Percentiles rank a stretch among this genome's conserved stretches.
These are phyloP conservation scores for Dipodomys ordii DNA, from an alignment of 2,113 vertebrate genomes.

Conservation along the genomic window DNA sequence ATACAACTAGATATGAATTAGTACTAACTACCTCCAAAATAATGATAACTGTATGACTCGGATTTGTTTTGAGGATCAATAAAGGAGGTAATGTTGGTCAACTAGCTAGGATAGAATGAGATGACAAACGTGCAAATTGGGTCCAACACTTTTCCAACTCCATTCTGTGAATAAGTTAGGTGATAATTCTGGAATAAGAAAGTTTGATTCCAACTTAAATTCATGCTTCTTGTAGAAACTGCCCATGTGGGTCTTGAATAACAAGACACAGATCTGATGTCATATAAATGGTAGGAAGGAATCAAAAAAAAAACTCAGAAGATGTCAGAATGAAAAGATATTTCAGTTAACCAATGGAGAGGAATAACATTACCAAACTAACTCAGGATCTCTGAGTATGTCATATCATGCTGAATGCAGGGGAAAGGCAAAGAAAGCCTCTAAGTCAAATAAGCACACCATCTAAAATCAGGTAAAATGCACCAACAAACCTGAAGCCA, in stretches of 20 bases:
- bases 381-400: no score
- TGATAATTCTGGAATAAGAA: background rate
- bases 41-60: no score
- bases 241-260: background rate
- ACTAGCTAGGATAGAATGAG: background rate
- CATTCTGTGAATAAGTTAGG: background rate
- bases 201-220: background rate
- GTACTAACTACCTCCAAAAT: background rate
- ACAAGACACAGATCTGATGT: background rate
- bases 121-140: background rate
- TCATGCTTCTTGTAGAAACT: background rate
- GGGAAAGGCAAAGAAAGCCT: background rate
- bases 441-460: background rate
- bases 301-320: no score
- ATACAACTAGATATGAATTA: background rate
- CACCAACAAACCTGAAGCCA: background rate
- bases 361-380: no score
- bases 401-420: background rate
- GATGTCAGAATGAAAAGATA: no score
- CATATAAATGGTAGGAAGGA: no score
- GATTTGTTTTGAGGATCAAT: background rate
- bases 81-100: background rate
- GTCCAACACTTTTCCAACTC: background rate
- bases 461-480: background rate
- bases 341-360: no score